phyloP scores from a whole-genome alignment of 2,797 vertebrate species.

The Anguilla pacifica region DNA sequence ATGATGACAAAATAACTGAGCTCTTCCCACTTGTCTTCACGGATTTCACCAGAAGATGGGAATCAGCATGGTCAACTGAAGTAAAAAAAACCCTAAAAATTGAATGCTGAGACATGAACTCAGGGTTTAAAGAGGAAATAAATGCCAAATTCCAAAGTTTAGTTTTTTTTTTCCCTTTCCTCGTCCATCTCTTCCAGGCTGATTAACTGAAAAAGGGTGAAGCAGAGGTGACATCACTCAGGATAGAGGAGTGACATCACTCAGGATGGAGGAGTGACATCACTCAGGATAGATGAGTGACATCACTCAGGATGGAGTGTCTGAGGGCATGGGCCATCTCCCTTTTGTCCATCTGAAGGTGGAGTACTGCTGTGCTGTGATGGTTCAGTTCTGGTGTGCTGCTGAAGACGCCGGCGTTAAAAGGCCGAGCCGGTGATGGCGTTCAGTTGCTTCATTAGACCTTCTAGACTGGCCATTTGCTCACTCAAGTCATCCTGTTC shows the following conservation, averaged over 20 bases:
- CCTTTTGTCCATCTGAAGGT: conserved; percentile 20
- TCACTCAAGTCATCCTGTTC: conserved; percentile 95
- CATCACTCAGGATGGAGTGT: conserved; percentile 13
- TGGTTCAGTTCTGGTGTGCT: conserved; percentile 52
- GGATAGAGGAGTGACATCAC: conserved; percentile 1
- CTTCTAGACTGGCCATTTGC: conserved; percentile 97
- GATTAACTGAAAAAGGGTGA: conserved; percentile 13
- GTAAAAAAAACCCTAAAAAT: background rate
- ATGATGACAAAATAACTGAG: background rate
- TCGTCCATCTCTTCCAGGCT: background rate
- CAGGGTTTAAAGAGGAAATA: conserved; percentile 16
- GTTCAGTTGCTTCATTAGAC: conserved; percentile 96
- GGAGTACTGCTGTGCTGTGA: conserved; percentile 61
- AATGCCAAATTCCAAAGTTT: conserved; percentile 14
- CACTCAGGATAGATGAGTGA: background rate
- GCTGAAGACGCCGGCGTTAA: conserved; percentile 62
- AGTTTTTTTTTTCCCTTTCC: background rate
- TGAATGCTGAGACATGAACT: background rate
- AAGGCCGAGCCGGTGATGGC: conserved; percentile 96
- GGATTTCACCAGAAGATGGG: background rate
- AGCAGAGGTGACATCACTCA: background rate
- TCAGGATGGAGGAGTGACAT: conserved; percentile 4
- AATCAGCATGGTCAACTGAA: background rate
- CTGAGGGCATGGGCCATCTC: background rate
- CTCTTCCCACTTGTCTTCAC: background rate